phyloP scores from a whole-genome alignment of 2,888 invertebrate species.

The Ophion ellenae region DNA sequence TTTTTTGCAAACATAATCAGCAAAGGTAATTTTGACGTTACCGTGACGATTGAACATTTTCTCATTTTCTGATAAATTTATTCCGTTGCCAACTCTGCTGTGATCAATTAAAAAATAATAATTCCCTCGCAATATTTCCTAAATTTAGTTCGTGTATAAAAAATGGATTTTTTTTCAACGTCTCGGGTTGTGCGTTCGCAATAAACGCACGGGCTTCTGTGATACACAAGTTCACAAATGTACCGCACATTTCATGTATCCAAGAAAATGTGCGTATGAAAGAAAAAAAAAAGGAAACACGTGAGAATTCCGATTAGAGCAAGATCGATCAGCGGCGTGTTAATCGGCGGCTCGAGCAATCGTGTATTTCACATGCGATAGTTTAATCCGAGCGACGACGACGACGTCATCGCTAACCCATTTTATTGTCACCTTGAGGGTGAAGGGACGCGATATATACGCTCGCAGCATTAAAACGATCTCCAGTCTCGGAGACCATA shows the following conservation, averaged over 20 bases:
- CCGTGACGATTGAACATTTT: no score
- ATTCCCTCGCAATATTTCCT: no score
- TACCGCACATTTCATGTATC: background rate
- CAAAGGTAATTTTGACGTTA: no score
- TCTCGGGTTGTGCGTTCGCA: background rate
- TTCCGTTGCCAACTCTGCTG: no score
- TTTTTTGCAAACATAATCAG: background rate
- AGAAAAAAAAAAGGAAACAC: conserved; percentile 32
- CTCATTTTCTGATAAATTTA: no score
- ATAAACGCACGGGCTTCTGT: conserved; percentile 3
- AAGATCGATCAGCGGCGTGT: conserved; percentile 43
- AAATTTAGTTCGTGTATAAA: background rate
- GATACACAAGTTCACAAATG: background rate
- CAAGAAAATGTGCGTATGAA: conserved; percentile 16
- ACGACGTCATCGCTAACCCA: conserved; percentile 70
- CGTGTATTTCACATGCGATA: conserved; percentile 30
- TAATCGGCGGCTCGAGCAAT: conserved; percentile 44
- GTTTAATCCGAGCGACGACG: conserved; percentile 51
- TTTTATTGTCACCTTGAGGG: conserved; percentile 73
- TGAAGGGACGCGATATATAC: conserved; percentile 69
- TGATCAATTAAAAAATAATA: no score
- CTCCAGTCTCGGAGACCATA: conserved; percentile 38
- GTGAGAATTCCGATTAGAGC: conserved; percentile 58
- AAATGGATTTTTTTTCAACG: background rate
- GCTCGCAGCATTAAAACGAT: conserved; percentile 62